These are phyloP conservation scores for Anthoscopus minutus DNA, from an alignment of 2,113 vertebrate species.

Conservation along the genomic window DNA sequence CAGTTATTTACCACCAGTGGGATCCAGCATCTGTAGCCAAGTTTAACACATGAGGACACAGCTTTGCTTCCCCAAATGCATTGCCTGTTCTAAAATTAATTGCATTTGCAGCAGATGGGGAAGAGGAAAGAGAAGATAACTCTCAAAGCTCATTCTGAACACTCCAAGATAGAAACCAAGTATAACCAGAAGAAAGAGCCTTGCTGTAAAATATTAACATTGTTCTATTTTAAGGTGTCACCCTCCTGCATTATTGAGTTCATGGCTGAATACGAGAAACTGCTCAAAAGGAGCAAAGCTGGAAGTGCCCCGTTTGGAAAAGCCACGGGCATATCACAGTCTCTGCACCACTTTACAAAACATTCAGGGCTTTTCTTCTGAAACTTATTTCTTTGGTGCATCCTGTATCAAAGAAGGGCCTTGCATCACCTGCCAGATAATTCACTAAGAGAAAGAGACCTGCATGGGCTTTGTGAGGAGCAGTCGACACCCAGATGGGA, in stretches of 20 bases:
- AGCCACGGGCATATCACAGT: not conserved
- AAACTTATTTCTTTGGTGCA: not conserved
- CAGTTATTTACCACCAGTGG: not conserved
- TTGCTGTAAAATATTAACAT: not conserved
- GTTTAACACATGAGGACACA: not conserved
- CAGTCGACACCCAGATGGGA: rapidly evolving
- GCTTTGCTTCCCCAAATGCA: not conserved
- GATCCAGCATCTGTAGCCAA: not conserved
- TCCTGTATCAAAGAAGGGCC: not conserved
- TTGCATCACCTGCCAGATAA: not conserved
- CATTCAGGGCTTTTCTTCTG: not conserved
- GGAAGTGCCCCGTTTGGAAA: not conserved
- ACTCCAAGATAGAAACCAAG: not conserved
- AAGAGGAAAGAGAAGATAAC: not conserved
- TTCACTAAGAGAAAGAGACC: rapidly evolving
- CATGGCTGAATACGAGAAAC: not conserved
- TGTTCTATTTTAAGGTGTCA: not conserved
- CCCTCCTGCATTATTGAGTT: not conserved
- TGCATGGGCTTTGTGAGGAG: rapidly evolving
- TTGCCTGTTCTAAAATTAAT: not conserved
- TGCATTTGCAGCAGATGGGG: not conserved
- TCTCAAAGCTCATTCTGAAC: not conserved
- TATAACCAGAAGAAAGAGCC: not conserved
- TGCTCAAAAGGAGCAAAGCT: not conserved
- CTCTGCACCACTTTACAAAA: not conserved